Conservation (phyloP, 2,888 invertebrate genomes). For the Tigriopus californicus region DNA sequence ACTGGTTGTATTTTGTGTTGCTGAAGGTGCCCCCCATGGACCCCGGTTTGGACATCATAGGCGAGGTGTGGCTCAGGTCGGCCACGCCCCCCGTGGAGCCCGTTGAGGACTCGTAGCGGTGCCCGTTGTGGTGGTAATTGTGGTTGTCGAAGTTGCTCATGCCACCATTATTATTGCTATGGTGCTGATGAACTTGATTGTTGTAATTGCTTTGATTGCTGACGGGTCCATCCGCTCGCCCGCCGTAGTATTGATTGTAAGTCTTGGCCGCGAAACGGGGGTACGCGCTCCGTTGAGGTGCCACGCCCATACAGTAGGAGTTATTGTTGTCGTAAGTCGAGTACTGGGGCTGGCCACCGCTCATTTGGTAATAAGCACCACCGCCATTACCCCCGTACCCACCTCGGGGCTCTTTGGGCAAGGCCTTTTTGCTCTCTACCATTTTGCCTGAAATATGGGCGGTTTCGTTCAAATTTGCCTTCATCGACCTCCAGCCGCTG, state of each 20-base stretch:
- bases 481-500: background rate
- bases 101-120: background rate
- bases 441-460: constrained; percentile 9
- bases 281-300: background rate
- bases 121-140: background rate
- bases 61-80: too few species aligned
- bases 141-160: background rate
- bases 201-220: background rate
- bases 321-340: too few species aligned
- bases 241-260: background rate
- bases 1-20: too few species aligned
- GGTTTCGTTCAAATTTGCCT: background rate
- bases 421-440: constrained; percentile 16
- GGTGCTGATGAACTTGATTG: background rate
- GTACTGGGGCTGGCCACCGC: background rate
- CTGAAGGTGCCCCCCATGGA: too few species aligned
- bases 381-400: background rate
- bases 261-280: too few species aligned
- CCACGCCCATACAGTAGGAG: background rate
- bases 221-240: background rate
- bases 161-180: background rate
- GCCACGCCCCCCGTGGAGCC: background rate
- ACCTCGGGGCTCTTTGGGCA: constrained; percentile 14
- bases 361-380: background rate
- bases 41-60: too few species aligned